phyloP scores from a whole-genome alignment of 2,113 vertebrate species.

The Erythrolamprus reginae region DNA sequence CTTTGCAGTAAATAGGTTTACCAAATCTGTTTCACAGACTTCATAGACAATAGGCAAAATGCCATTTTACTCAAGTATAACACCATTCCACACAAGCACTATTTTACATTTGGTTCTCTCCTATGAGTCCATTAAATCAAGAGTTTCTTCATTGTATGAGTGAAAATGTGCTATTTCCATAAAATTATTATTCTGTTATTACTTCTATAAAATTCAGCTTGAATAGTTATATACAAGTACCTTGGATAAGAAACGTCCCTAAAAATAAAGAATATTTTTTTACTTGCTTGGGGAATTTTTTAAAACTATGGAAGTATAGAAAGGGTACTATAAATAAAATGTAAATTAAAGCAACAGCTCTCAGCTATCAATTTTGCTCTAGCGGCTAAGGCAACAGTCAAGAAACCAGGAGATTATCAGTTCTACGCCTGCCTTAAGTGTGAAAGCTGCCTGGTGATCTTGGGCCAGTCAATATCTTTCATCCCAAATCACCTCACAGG shows the following conservation, averaged over 20 bases:
- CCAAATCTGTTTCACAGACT: neutral
- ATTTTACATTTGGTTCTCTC: neutral
- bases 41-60: neutral
- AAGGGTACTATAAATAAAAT: neutral
- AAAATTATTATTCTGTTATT: neutral
- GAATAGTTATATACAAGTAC: neutral
- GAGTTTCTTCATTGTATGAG: neutral
- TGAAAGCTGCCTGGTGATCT: neutral
- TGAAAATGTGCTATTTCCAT: neutral
- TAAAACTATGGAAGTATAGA: neutral
- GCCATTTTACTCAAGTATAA: neutral
- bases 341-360: neutral
- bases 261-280: neutral
- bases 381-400: too few species aligned
- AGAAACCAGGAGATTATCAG: neutral
- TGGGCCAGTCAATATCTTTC: neutral
- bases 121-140: neutral
- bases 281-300: neutral
- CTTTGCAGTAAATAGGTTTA: neutral
- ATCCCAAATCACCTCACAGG: neutral
- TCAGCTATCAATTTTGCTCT: neutral
- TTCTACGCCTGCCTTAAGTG: neutral
- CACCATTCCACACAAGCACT: neutral
- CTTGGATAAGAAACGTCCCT: neutral
- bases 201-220: neutral